phyloP scores from a whole-genome alignment of 2,888 invertebrate genomes.

The Parasteatoda lunata region DNA sequence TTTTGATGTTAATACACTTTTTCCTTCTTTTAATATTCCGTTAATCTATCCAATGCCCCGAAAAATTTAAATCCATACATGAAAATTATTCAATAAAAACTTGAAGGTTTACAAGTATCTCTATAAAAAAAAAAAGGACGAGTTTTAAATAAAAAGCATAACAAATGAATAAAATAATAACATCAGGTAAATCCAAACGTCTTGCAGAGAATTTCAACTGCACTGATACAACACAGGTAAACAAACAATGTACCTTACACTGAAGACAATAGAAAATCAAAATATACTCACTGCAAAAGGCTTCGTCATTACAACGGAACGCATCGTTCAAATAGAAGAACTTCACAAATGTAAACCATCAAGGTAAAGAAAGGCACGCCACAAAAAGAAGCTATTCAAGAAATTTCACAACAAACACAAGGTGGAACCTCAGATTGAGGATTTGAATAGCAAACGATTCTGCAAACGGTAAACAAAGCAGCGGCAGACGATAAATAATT shows the following conservation, averaged over 20 bases:
- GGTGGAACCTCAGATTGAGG: neutral
- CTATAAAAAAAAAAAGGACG: constrained; percentile 5
- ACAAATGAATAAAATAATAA: neutral
- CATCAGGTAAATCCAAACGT: too few species aligned
- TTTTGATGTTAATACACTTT: too few species aligned
- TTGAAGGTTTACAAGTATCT: too few species aligned
- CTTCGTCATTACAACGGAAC: constrained; percentile 20
- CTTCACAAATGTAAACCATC: neutral
- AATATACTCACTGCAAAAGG: constrained; percentile 29
- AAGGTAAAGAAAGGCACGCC: constrained; percentile 1
- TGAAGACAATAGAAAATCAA: neutral
- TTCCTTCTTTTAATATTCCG: too few species aligned
- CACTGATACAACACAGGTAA: constrained; percentile 1
- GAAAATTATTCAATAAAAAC: too few species aligned
- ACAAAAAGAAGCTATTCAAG: neutral
- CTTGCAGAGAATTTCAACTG: neutral
- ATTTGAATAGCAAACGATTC: neutral
- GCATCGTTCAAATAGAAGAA: constrained; percentile 3
- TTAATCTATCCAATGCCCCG: too few species aligned
- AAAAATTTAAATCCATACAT: too few species aligned
- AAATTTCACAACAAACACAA: neutral
- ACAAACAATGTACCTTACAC: constrained; percentile 1
- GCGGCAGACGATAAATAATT: neutral
- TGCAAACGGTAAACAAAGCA: neutral
- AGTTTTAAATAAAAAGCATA: neutral